Conservation (phyloP, 2,797 vertebrate species). For the Hyperoplus immaculatus region DNA sequence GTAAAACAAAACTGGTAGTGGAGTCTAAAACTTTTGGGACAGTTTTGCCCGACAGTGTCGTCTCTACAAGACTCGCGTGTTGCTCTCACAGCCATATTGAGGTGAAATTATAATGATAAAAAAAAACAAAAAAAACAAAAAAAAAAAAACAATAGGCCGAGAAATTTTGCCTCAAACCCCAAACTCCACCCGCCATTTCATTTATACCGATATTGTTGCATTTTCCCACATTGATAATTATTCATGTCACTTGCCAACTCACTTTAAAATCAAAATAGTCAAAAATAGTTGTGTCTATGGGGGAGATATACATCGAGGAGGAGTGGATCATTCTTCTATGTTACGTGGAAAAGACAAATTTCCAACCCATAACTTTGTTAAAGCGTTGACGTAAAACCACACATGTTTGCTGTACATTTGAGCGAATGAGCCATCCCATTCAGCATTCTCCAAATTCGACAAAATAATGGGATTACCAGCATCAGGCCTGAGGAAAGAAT, state of each 20-base stretch:
- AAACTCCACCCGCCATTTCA: not conserved
- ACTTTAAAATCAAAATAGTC: not conserved
- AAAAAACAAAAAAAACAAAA: slow-evolving; percentile 13
- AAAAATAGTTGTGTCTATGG: not conserved
- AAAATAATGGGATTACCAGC: slow-evolving; percentile 22
- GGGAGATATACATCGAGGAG: not conserved
- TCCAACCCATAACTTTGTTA: slow-evolving; percentile 10
- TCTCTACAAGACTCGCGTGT: no score
- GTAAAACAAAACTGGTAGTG: not conserved
- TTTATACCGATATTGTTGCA: not conserved
- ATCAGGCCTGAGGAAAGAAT: slow-evolving; percentile 35
- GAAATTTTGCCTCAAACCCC: not conserved
- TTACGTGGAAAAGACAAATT: not conserved
- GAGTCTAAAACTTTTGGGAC: not conserved
- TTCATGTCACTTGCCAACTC: slow-evolving; percentile 1
- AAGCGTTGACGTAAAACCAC: slow-evolving; percentile 26
- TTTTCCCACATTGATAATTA: not conserved
- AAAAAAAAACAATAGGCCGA: slow-evolving; percentile 2
- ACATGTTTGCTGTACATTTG: slow-evolving; percentile 16
- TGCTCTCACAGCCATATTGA: slow-evolving; percentile 12
- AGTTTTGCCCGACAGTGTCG: no score
- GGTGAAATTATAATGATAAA: not conserved
- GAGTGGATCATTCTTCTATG: not conserved
- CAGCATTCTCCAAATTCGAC: slow-evolving; percentile 21
- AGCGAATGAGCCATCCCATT: slow-evolving; percentile 8